Conservation (phyloP, 1,140 invertebrate genomes). For the Drosophila gunungcola region DNA sequence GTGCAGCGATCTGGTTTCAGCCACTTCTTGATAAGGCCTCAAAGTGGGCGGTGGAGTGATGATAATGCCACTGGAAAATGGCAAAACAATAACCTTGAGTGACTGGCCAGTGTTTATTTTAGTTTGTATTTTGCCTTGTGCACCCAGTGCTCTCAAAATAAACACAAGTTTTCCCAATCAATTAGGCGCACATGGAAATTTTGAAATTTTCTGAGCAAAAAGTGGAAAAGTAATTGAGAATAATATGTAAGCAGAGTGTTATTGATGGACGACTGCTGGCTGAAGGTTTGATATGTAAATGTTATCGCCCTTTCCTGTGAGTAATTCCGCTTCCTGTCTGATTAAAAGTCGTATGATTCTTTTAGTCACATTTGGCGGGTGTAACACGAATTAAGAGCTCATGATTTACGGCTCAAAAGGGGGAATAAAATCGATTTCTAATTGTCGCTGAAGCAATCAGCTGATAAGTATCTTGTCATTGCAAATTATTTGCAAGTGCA, state of each 20-base stretch:
- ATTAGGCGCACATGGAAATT: slow-evolving; percentile 23
- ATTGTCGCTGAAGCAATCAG: slow-evolving; percentile 20
- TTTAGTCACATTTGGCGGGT: neutral
- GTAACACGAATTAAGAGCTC: slow-evolving; percentile 5
- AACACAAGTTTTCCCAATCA: slow-evolving; percentile 34
- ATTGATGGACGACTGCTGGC: slow-evolving; percentile 6
- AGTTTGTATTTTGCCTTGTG: slow-evolving; percentile 18
- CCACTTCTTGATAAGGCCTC: slow-evolving; percentile 20
- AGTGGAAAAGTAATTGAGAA: neutral
- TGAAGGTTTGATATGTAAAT: slow-evolving; percentile 3
- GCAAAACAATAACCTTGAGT: slow-evolving; percentile 18
- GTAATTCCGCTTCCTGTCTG: slow-evolving; percentile 28
- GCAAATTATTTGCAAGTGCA: slow-evolving; percentile 16
- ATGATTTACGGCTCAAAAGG: neutral
- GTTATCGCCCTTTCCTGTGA: slow-evolving; percentile 22
- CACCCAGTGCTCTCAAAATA: slow-evolving; percentile 12
- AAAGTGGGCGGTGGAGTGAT: neutral
- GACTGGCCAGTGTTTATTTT: slow-evolving; percentile 22
- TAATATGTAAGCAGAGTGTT: slow-evolving; percentile 9
- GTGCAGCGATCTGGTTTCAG: slow-evolving; percentile 9
- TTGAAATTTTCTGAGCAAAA: neutral
- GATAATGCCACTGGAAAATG: slow-evolving; percentile 14
- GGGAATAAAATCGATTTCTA: slow-evolving; percentile 29
- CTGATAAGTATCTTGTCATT: slow-evolving; percentile 12
- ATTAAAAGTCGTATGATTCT: slow-evolving; percentile 29